A percentile compares a stretch with the other conserved stretches of the same genome.
Conservation (phyloP, 2,888 invertebrate species). For the Trisateles emortualis region DNA sequence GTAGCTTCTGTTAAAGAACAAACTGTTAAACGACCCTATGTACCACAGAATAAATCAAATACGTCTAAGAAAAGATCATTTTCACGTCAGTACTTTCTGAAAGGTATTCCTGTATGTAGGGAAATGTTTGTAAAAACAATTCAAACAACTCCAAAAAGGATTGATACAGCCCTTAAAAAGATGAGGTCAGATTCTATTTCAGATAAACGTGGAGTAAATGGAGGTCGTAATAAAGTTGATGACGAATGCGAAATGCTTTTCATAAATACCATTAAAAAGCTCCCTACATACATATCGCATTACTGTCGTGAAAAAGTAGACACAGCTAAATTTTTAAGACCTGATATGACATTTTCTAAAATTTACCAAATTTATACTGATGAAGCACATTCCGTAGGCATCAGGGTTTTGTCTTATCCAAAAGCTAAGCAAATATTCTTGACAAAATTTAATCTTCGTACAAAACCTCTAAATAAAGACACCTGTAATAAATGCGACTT, state of each 20-base stretch:
- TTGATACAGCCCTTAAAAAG: slow-evolving; percentile 18
- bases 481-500: slow-evolving; percentile 22
- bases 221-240: slow-evolving; percentile 8
- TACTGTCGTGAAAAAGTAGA: slow-evolving; percentile 19
- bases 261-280: slow-evolving; percentile 19
- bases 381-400: slow-evolving; percentile 14
- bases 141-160: slow-evolving; percentile 26
- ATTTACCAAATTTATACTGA: slow-evolving; percentile 21
- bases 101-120: slow-evolving; percentile 13
- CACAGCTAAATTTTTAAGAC: slow-evolving; percentile 18
- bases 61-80: slow-evolving; percentile 10
- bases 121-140: slow-evolving; percentile 28
- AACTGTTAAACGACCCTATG: slow-evolving; percentile 5
- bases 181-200: slow-evolving; percentile 13
- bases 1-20: slow-evolving; percentile 4
- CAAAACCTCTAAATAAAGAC: slow-evolving; percentile 25
- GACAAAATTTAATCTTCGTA: slow-evolving; percentile 26
- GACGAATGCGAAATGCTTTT: slow-evolving; percentile 6
- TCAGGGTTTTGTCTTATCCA: slow-evolving; percentile 12
- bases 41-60: slow-evolving; percentile 3
- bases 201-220: slow-evolving; percentile 16
- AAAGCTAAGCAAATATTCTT: slow-evolving; percentile 17
- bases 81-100: slow-evolving; percentile 14
- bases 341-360: slow-evolving; percentile 14
- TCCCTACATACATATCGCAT: slow-evolving; percentile 17